Conservation (phyloP, 1,140 invertebrate species). For the Atta texana region DNA sequence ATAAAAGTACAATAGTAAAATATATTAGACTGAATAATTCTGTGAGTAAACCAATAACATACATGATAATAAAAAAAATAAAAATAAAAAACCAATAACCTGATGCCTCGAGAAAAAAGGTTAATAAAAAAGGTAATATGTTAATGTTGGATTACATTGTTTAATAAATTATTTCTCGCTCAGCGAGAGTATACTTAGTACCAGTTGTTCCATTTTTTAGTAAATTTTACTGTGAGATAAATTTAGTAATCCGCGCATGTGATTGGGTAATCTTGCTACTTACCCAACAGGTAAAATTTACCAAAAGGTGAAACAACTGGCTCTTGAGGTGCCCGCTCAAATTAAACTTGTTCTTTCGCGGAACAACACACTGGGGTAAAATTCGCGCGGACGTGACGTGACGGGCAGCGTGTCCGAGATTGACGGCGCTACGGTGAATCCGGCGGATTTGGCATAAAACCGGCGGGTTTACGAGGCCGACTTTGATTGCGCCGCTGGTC, state of each 20-base stretch:
- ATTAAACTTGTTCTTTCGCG: conserved; percentile 39
- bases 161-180: neutral
- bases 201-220: too few relatives aligned
- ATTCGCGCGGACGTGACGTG: conserved; percentile 41
- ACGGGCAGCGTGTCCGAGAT: conserved; percentile 41
- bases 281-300: too few relatives aligned
- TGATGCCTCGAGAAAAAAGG: neutral
- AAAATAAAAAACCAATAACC: neutral
- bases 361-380: neutral
- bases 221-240: too few relatives aligned
- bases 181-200: neutral
- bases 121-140: neutral
- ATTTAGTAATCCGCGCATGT: too few relatives aligned
- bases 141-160: neutral
- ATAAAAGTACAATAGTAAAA: too few relatives aligned
- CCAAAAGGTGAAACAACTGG: too few relatives aligned
- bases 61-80: neutral
- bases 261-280: too few relatives aligned
- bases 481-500: conserved; percentile 54
- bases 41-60: neutral
- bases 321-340: neutral
- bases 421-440: conserved; percentile 34
- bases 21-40: neutral
- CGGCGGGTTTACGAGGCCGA: conserved; percentile 59
- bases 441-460: conserved; percentile 56